These are phyloP conservation scores for Diadumene lineata DNA, from an alignment of 92 coral and sea anemone species.

Conservation along the genomic window DNA sequence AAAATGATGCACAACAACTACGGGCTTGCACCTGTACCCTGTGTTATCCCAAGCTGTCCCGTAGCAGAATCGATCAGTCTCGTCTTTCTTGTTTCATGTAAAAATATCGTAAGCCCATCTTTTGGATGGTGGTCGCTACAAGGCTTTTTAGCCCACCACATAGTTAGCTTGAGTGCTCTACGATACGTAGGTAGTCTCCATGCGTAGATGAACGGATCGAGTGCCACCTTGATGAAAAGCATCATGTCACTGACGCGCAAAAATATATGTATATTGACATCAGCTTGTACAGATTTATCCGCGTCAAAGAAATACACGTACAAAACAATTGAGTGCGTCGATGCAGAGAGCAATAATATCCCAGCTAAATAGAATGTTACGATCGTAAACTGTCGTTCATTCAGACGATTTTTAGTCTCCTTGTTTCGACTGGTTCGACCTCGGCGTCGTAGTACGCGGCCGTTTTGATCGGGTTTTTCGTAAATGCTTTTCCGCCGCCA, in stretches of 20 bases:
- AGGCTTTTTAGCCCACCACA: slow-evolving; percentile 13
- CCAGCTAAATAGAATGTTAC: slow-evolving; percentile 74
- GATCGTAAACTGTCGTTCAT: slow-evolving; percentile 73
- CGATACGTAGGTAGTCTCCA: slow-evolving; percentile 84
- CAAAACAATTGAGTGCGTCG: slow-evolving; percentile 61
- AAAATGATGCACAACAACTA: neutral
- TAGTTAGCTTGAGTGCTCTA: slow-evolving; percentile 58
- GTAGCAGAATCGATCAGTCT: slow-evolving; percentile 8
- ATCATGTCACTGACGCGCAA: slow-evolving; percentile 75
- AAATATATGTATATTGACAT: slow-evolving; percentile 51
- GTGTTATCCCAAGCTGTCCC: neutral
- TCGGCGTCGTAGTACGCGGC: neutral
- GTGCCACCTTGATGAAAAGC: slow-evolving; percentile 70
- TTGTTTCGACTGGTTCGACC: slow-evolving; percentile 14
- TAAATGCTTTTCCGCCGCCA: slow-evolving; percentile 28
- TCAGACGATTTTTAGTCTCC: slow-evolving; percentile 38
- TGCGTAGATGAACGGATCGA: slow-evolving; percentile 81
- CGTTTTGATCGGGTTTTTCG: slow-evolving; percentile 9
- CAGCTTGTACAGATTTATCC: slow-evolving; percentile 33
- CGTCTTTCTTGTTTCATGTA: neutral
- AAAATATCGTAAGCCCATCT: neutral
- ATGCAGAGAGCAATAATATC: slow-evolving; percentile 70
- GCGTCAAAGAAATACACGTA: slow-evolving; percentile 61
- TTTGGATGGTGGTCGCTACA: slow-evolving; percentile 1
- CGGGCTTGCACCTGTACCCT: slow-evolving; percentile 1